A percentile compares a stretch with the other conserved stretches of the same genome.
Evolutionary conservation across 1,140 invertebrate species (phyloP).

Genomic region (Ruditapes philippinarum): DNA sequence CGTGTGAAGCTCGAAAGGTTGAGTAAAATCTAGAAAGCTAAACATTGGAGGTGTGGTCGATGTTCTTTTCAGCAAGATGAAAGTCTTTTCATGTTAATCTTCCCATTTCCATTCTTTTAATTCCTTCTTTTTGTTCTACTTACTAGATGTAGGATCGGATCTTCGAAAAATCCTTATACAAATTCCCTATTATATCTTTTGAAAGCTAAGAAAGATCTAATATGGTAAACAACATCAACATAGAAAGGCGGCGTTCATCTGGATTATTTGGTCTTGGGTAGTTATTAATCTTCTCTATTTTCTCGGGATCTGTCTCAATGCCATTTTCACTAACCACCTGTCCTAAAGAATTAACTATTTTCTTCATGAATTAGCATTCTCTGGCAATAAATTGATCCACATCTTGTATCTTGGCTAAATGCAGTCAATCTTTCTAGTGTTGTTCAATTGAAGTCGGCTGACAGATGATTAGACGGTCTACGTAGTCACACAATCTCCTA

Average conservation of each 20-base stretch:
- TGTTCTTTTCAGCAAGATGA: not conserved
- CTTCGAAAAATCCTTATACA: not conserved
- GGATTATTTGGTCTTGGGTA: not conserved
- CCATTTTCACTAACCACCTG: not conserved
- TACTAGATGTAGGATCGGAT: not conserved
- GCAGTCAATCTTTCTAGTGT: not conserved
- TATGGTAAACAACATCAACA: no score
- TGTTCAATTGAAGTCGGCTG: not conserved
- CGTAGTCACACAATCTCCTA: not conserved
- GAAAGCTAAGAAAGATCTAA: not conserved
- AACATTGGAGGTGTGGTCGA: not conserved
- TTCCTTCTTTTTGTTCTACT: not conserved
- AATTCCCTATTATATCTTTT: not conserved
- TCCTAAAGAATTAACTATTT: not conserved
- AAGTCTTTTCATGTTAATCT: not conserved
- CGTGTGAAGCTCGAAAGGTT: constrained; percentile 1
- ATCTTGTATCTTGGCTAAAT: not conserved
- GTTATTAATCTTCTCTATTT: not conserved
- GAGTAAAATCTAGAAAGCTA: not conserved
- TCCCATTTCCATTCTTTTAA: constrained; percentile 11
- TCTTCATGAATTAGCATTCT: not conserved
- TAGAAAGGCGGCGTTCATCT: no score
- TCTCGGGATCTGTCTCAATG: constrained; percentile 40
- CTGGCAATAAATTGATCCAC: not conserved
- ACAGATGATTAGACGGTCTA: not conserved